A percentile compares a stretch with the other conserved stretches of the same genome.
Evolutionary conservation across 2,113 vertebrate genomes (phyloP).

Genomic region (Corvus moneduloides): DNA sequence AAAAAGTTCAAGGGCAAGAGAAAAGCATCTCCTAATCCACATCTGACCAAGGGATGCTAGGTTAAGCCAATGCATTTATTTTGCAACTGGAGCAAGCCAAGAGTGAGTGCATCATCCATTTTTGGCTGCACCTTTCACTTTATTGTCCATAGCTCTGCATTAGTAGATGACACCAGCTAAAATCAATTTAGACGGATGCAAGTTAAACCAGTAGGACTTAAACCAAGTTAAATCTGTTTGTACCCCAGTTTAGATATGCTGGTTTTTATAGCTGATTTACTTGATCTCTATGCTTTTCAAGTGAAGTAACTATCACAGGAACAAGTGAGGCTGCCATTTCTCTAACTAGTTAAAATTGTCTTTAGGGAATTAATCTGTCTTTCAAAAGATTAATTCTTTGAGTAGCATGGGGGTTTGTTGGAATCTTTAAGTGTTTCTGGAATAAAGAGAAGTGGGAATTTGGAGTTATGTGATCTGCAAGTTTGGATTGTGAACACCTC

Average conservation of each 20-base stretch:
- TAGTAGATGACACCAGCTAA: neutral
- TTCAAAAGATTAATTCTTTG: neutral
- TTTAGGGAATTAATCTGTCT: neutral
- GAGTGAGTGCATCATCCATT: neutral
- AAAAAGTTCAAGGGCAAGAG: neutral
- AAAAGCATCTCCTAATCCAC: neutral
- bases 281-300: neutral
- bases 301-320: neutral
- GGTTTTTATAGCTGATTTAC: neutral
- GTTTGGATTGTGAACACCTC: neutral
- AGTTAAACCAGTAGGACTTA: neutral
- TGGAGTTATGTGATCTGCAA: neutral
- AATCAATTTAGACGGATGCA: neutral
- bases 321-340: neutral
- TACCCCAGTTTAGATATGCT: neutral
- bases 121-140: neutral
- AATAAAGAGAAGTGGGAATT: neutral
- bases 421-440: neutral
- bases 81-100: neutral
- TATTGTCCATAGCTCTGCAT: neutral
- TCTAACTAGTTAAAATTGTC: neutral
- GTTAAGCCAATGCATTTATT: neutral
- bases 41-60: neutral
- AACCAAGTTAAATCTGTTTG: neutral
- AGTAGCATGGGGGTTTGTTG: neutral